Evolutionary conservation across 2,797 vertebrate species (phyloP), one percentile per base, ranked within the genome.

Genomic region (Melanotaenia nigrans): DNA sequence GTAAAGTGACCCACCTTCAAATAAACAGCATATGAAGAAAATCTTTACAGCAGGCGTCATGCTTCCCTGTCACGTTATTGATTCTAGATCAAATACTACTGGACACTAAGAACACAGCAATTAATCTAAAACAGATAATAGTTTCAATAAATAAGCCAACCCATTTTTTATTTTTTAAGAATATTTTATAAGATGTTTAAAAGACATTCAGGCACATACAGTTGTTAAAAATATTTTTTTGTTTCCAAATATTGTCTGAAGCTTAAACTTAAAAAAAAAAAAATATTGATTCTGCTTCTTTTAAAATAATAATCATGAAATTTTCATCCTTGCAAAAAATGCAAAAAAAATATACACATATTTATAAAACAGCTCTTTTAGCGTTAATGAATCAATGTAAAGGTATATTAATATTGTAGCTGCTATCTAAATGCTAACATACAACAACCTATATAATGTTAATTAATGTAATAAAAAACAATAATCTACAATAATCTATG

Each of bases 21-120:
- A 75, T 1, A 91, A 75, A 65, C 69, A 82, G 75, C 66, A 85
- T 42, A 84, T 40, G 63, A 90, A 25, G 58, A 85, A 63, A 78
- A 78, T 4, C 59, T 59, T 71, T 42, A 61, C 16, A 80, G 69
- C 63, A 45, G 12, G 55, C 33, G 51, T 67, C 90, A 90, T 90
- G 68, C 33, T 82, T 63, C 36, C 63, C 69, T 57, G 70, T 74
- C 40, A 63, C n/a, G 45, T 20, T 60, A 56, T 57, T 36, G 53
- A 62, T 68, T 67, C 61, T 47, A 56, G 4, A 42, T 49, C 56
- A 22, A 74, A 33, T 25, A 25, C 9, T 28, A 45, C 40, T 70
- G 56, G 0, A 65, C 18, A 73, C 18, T 42, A 45, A 71, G 30
- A 16, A 42, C 20, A 28, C 9, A 25, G 25, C 9, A 33, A 65